Percentiles rank a stretch among this genome's conserved stretches.
Conservation (phyloP, 2,797 vertebrate species). For the Hyperoplus lanceolatus region DNA sequence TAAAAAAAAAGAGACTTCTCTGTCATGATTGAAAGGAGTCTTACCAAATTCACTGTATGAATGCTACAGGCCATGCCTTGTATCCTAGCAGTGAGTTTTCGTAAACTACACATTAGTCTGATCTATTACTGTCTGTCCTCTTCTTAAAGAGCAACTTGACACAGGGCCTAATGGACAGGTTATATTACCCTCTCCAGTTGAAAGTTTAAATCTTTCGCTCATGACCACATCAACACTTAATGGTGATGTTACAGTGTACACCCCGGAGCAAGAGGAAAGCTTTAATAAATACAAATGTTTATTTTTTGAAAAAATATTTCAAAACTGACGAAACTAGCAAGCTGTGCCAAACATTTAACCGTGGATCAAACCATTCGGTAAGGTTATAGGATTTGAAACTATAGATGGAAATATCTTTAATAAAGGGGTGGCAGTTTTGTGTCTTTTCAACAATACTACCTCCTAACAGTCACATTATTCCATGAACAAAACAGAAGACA, state of each 20-base stretch:
- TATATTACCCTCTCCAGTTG: not conserved
- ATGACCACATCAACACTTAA: not conserved
- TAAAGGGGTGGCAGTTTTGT: not conserved
- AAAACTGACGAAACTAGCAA: not conserved
- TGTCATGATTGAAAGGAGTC: not conserved
- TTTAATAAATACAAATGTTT: too few relatives aligned
- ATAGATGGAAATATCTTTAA: not conserved
- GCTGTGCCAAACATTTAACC: not conserved
- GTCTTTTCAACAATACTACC: not conserved
- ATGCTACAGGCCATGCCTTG: not conserved
- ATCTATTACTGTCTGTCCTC: slow-evolving; percentile 13
- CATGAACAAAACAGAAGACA: not conserved
- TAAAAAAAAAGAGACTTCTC: not conserved
- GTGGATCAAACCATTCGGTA: not conserved
- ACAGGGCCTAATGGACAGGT: not conserved
- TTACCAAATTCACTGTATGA: too few relatives aligned
- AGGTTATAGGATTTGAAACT: not conserved
- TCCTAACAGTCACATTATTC: not conserved
- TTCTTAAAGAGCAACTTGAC: slow-evolving; percentile 8
- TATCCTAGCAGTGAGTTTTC: not conserved
- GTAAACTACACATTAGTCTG: slow-evolving; percentile 3
- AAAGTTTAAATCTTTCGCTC: not conserved
- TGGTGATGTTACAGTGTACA: not conserved
- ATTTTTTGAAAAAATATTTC: too few relatives aligned
- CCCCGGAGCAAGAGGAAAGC: not conserved